These are phyloP conservation scores for Melolontha melolontha DNA, from an alignment of 2,888 invertebrate genomes.

Conservation along the genomic window DNA sequence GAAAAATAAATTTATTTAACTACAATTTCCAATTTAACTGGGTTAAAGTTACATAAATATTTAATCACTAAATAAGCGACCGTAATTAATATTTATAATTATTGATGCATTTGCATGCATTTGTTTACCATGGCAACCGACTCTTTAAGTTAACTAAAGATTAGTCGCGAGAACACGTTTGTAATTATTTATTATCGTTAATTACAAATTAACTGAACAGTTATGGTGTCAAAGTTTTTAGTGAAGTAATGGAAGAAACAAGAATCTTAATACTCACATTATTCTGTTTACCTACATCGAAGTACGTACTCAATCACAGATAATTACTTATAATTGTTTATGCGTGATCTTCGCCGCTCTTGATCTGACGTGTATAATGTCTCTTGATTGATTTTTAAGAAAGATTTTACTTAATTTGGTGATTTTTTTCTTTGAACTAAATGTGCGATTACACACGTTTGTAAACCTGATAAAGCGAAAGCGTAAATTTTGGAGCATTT, in stretches of 20 bases:
- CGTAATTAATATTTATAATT: conserved; percentile 11
- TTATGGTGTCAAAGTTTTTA: conserved; percentile 4
- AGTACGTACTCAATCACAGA: not conserved
- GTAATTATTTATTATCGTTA: not conserved
- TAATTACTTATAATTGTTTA: conserved; percentile 27
- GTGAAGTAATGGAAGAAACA: conserved; percentile 1
- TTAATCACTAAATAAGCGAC: conserved; percentile 3
- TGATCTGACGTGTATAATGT: conserved; percentile 10
- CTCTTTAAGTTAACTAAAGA: not conserved
- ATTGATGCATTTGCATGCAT: conserved; percentile 8
- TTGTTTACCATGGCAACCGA: conserved; percentile 14
- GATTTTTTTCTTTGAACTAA: conserved; percentile 16
- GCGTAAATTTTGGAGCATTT: too few species aligned
- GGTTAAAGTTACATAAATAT: conserved; percentile 21
- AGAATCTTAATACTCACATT: conserved; percentile 15
- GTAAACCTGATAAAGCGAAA: too few species aligned
- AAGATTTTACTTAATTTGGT: conserved; percentile 1
- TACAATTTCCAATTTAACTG: conserved; percentile 14
- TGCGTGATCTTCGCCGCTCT: conserved; percentile 9
- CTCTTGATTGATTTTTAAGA: not conserved
- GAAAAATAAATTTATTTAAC: conserved; percentile 14
- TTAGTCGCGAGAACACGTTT: not conserved
- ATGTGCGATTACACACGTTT: too few species aligned
- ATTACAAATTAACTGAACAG: not conserved
- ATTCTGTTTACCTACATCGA: conserved; percentile 2